These are phyloP conservation scores for Apis cerana DNA, from an alignment of 1,140 invertebrate genomes.

Conservation along the genomic window DNA sequence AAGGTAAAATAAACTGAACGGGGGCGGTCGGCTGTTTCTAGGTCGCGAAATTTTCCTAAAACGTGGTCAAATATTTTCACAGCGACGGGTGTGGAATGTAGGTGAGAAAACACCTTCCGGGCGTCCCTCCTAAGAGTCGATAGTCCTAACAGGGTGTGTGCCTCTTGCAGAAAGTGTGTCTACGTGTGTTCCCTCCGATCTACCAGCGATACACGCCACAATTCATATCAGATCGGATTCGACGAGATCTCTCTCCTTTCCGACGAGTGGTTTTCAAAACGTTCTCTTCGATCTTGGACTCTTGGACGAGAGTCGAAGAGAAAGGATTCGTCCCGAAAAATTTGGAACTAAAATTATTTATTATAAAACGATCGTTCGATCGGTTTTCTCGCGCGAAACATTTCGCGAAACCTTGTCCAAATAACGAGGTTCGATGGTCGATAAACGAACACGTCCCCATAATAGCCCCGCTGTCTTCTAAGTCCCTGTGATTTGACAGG, in stretches of 20 bases:
- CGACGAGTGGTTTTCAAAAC: not conserved
- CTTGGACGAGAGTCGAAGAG: too few species aligned
- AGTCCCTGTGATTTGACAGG: conserved; percentile 49
- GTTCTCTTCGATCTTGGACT: not conserved
- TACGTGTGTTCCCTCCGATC: not conserved
- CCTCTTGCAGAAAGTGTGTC: not conserved
- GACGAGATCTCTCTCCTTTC: not conserved
- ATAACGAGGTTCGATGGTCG: too few species aligned
- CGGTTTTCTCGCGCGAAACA: too few species aligned
- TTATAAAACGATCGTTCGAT: too few species aligned
- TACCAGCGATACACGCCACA: not conserved
- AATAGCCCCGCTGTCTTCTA: conserved; percentile 14
- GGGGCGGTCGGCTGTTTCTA: not conserved
- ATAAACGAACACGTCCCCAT: not conserved
- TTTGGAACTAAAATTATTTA: too few species aligned
- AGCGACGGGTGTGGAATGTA: conserved; percentile 28
- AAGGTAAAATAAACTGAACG: not conserved
- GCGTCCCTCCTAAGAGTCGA: not conserved
- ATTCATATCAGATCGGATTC: not conserved
- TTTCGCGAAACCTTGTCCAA: not conserved
- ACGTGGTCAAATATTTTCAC: conserved; percentile 41
- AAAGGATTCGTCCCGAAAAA: not conserved
- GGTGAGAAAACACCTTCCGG: conserved; percentile 40
- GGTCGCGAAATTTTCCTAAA: conserved; percentile 21
- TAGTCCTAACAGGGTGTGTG: conserved; percentile 21